phyloP scores from a whole-genome alignment of 2,113 vertebrate genomes.

The Bothrops jararaca region DNA sequence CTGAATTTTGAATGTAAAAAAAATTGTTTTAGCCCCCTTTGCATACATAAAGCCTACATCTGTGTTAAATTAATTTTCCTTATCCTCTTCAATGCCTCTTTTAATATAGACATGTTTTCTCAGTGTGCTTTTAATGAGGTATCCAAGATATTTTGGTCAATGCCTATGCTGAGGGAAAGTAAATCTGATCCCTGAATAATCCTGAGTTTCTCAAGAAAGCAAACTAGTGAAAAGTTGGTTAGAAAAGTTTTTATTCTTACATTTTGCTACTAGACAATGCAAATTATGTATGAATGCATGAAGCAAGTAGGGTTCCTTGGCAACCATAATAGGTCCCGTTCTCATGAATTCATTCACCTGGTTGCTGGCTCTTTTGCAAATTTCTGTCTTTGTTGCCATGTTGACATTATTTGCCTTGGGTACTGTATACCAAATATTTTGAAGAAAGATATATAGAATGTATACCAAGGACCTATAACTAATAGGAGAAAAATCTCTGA shows the following conservation, averaged over 20 bases:
- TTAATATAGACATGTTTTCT: neutral
- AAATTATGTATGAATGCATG: too few relatives aligned
- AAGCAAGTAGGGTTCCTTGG: too few relatives aligned
- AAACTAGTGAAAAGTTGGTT: neutral
- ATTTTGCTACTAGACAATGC: neutral
- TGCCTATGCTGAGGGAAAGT: neutral
- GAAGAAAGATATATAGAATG: neutral
- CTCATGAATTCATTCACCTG: too few relatives aligned
- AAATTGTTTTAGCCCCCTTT: neutral
- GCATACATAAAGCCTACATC: neutral
- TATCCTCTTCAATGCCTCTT: neutral
- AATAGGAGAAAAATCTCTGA: neutral
- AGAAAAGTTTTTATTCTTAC: neutral
- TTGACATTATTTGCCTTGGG: neutral
- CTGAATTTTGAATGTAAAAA: neutral
- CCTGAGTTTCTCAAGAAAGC: neutral
- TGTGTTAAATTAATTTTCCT: neutral
- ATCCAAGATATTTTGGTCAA: neutral
- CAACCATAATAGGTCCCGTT: too few relatives aligned
- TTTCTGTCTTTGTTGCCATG: neutral
- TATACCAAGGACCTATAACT: neutral
- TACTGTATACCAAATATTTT: neutral
- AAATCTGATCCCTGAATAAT: neutral
- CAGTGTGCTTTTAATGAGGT: neutral
- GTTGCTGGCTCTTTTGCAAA: neutral